phyloP scores from a whole-genome alignment of 2,797 vertebrate genomes.

The Onychomys leucogaster region DNA sequence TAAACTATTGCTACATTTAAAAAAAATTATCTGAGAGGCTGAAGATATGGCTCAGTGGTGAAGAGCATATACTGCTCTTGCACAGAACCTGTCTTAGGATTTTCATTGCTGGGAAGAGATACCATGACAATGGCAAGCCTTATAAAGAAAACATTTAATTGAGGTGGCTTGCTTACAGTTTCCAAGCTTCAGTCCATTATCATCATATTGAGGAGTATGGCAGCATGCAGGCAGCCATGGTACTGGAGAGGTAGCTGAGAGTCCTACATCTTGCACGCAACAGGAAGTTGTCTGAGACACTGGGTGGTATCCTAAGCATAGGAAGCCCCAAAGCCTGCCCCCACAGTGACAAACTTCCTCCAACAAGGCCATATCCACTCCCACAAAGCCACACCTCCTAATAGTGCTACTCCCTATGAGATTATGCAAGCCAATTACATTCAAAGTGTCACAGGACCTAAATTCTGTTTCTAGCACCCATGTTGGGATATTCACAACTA shows the following conservation, averaged over 20 bases:
- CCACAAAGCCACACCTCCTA: too few species aligned
- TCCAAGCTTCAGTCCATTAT: background rate
- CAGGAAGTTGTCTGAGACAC: background rate
- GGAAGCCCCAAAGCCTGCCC: too few species aligned
- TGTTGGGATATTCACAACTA: too few species aligned
- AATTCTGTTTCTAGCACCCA: background rate
- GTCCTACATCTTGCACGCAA: background rate
- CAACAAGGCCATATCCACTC: too few species aligned
- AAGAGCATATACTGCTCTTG: background rate
- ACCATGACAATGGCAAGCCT: background rate
- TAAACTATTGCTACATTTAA: background rate
- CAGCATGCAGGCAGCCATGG: background rate
- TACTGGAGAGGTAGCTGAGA: background rate
- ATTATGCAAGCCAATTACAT: too few species aligned
- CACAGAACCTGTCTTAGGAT: background rate
- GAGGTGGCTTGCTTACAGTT: background rate
- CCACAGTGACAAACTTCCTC: too few species aligned
- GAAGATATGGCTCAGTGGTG: background rate
- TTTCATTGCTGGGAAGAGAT: background rate
- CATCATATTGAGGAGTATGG: background rate
- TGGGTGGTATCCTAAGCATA: too few species aligned
- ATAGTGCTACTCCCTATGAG: too few species aligned
- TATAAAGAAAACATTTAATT: background rate
- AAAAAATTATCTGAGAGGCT: slow-evolving; percentile 22
- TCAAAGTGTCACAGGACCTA: background rate